phyloP scores from a whole-genome alignment of 1,140 invertebrate genomes.

The Anastrepha obliqua region DNA sequence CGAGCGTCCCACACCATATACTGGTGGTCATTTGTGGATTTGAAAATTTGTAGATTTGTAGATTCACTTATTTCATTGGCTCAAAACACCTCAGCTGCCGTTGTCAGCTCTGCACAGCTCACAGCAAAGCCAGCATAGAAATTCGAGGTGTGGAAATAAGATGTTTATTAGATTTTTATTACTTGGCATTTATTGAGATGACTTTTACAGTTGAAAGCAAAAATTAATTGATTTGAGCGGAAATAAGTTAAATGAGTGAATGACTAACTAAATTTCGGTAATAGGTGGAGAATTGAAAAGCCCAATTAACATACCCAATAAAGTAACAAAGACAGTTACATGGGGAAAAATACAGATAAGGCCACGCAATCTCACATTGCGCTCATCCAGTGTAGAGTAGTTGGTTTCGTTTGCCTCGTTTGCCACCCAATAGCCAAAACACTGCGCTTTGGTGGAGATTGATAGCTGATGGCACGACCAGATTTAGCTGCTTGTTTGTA shows the following conservation, averaged over 20 bases:
- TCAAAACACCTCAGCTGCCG: neutral
- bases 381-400: neutral
- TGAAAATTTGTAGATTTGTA: neutral
- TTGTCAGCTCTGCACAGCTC: neutral
- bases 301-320: neutral
- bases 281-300: conserved; percentile 24
- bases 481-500: neutral
- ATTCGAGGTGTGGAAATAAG: neutral
- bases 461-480: neutral
- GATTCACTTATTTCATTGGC: conserved; percentile 4
- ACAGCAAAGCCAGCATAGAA: neutral
- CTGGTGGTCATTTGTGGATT: neutral
- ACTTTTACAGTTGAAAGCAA: conserved; percentile 9
- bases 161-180: neutral
- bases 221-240: conserved; percentile 41
- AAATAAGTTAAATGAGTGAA: conserved; percentile 34
- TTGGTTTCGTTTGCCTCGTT: neutral
- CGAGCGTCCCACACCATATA: neutral
- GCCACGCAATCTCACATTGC: neutral
- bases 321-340: neutral
- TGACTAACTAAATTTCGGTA: conserved; percentile 29
- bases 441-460: neutral
- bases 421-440: neutral
- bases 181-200: neutral
- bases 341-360: neutral